phyloP scores from a whole-genome alignment of 2,113 vertebrate species.

The Cephalopholis sonnerati region DNA sequence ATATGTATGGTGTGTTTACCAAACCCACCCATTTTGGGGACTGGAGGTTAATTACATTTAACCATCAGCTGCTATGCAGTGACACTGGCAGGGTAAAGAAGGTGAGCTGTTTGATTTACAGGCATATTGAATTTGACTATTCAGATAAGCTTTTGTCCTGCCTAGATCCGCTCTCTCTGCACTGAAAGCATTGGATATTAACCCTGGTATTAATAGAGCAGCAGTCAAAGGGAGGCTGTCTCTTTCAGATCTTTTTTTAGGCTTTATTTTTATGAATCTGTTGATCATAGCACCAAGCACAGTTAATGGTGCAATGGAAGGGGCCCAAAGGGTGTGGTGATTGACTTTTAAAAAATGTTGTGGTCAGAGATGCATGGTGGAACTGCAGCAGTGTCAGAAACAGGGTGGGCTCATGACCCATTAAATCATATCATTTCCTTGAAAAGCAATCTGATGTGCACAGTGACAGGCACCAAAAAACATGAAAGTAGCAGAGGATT shows the following conservation, averaged over 20 bases:
- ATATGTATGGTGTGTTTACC: background rate
- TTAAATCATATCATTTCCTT: background rate
- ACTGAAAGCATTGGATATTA: background rate
- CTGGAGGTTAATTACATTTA: conserved; percentile 38
- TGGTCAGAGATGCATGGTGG: background rate
- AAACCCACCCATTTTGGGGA: background rate
- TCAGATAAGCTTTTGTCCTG: background rate
- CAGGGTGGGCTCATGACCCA: background rate
- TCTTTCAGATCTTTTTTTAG: background rate
- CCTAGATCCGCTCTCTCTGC: background rate
- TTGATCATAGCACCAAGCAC: conserved; percentile 20
- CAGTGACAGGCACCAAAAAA: background rate
- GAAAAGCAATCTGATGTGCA: background rate
- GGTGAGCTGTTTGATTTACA: background rate
- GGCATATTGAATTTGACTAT: background rate
- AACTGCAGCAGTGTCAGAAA: background rate
- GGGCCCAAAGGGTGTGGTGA: conserved; percentile 1
- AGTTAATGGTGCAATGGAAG: background rate
- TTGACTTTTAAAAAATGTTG: conserved; percentile 9
- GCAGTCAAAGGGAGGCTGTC: background rate
- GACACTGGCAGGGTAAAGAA: conserved; percentile 12
- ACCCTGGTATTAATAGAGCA: background rate
- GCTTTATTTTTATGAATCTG: conserved; percentile 26
- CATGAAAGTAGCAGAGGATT: too few relatives aligned
- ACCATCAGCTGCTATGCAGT: conserved; percentile 9